Base-by-base conservation (phyloP, 2,797 vertebrate genomes). In the Poecilia wingei region DNA sequence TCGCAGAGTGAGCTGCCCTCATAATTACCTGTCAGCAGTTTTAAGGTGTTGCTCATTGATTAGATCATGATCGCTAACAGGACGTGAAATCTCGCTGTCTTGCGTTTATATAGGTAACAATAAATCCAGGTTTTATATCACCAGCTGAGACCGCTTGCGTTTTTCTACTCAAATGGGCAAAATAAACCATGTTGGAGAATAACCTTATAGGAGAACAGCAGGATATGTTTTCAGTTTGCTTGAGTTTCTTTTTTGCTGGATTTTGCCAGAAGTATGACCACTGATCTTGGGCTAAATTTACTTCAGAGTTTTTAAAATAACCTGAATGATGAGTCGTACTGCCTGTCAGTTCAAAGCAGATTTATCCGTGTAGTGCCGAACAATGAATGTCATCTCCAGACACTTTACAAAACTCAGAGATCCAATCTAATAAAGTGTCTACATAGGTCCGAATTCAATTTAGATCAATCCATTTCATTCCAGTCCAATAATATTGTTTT, bases 1-100 rank as follows among this genome's bases (percentile, higher is more conserved):
- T 87, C 83, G 64, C 83, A 79, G 80, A 22, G 75, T 80, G 85
- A 90, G 84, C 89, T 88, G 88, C 87, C 89, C 90, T 87, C 75
- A 86, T 95, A 95, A 96, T 96, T 95, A 95, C 93, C 94, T 91
- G 92, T 95, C 94, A 94, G 94, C 92, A 94, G 93, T 95, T 96
- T 94, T 90, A 93, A 93, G 79, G 87, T 91, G 91, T 88, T 91
- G 93, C 89, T 94, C 94, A 96, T 96, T 96, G 95, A 95, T 96
- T 94, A 90, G 92, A 91, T 87, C 92, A 87, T 93, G 92, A 95
- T 95, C 70, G 82, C 94, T 94, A 95, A 96, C 86, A 94, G 92
- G 89, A 95, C 76, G 81, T 93, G 92, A 94, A 93, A 91, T 94
- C 90, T 80, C n/a, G 57, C 85, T 87, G 87, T 87, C 87, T 90